These are phyloP conservation scores for Ophioninae sp. DNA, from an alignment of 2,888 invertebrate species.

Conservation along the genomic window DNA sequence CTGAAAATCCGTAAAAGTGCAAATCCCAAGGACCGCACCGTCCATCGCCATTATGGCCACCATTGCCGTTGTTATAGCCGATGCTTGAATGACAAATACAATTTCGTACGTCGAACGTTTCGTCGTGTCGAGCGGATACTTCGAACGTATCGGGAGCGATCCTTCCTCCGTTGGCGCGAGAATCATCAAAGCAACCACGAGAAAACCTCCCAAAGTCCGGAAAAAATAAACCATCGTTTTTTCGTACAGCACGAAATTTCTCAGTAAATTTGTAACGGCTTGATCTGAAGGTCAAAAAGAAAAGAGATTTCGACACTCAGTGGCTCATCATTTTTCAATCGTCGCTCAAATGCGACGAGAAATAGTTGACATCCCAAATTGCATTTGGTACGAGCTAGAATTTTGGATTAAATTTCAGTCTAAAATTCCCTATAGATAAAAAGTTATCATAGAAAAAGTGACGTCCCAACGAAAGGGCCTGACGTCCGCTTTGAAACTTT, in stretches of 20 bases:
- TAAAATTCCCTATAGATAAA: too few relatives aligned
- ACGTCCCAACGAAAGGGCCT: too few relatives aligned
- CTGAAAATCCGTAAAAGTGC: slow-evolving; percentile 67
- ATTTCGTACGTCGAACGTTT: slow-evolving; percentile 66
- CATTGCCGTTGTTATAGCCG: slow-evolving; percentile 65
- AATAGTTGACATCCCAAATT: not conserved
- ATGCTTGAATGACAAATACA: slow-evolving; percentile 66
- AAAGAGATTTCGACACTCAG: not conserved
- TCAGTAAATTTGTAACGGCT: slow-evolving; percentile 55
- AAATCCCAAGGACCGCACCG: slow-evolving; percentile 58
- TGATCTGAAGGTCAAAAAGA: slow-evolving; percentile 52
- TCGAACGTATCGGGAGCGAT: slow-evolving; percentile 71
- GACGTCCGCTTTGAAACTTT: too few relatives aligned
- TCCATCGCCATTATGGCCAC: slow-evolving; percentile 71
- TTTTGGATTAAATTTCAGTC: not conserved
- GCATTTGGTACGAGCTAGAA: not conserved
- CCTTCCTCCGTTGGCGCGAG: slow-evolving; percentile 68
- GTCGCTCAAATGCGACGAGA: not conserved
- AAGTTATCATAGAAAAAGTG: too few relatives aligned
- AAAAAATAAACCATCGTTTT: slow-evolving; percentile 64
- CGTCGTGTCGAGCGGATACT: slow-evolving; percentile 72
- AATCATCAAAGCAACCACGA: slow-evolving; percentile 67
- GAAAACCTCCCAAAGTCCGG: slow-evolving; percentile 52
- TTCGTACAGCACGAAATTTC: slow-evolving; percentile 57
- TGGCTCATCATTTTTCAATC: not conserved